Evolutionary conservation across 2,113 vertebrate species (phyloP).

Genomic region (Papio anubis): DNA sequence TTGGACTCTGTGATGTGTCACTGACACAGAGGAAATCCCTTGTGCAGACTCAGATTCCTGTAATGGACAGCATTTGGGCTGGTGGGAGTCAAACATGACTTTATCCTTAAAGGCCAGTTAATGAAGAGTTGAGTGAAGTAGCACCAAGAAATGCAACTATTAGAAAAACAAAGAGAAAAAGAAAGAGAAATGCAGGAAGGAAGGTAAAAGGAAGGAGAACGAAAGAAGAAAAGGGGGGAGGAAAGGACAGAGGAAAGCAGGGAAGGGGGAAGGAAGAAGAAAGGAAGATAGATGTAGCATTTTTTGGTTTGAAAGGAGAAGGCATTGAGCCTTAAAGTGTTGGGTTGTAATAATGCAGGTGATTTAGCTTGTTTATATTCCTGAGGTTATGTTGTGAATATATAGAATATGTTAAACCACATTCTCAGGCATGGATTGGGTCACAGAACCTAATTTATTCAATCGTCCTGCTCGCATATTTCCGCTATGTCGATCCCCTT

Average conservation of each 20-base stretch:
- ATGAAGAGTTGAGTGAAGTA: background rate
- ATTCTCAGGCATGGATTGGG: background rate
- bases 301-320: background rate
- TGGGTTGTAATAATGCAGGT: background rate
- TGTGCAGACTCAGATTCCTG: background rate
- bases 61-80: background rate
- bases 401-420: background rate
- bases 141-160: background rate
- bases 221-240: too few relatives aligned
- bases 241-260: too few relatives aligned
- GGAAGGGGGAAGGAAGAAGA: too few relatives aligned
- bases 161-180: background rate
- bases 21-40: background rate
- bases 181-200: background rate
- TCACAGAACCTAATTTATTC: background rate
- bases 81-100: background rate
- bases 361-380: background rate
- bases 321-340: background rate
- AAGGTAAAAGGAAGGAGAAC: too few relatives aligned
- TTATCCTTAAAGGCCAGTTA: background rate
- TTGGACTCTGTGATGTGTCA: slow-evolving; percentile 27
- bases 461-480: background rate
- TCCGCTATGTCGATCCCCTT: background rate
- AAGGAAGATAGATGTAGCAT: background rate
- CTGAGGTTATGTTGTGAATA: background rate